These are phyloP conservation scores for Tinea trinotella DNA, from an alignment of 2,888 invertebrate genomes.

Conservation along the genomic window DNA sequence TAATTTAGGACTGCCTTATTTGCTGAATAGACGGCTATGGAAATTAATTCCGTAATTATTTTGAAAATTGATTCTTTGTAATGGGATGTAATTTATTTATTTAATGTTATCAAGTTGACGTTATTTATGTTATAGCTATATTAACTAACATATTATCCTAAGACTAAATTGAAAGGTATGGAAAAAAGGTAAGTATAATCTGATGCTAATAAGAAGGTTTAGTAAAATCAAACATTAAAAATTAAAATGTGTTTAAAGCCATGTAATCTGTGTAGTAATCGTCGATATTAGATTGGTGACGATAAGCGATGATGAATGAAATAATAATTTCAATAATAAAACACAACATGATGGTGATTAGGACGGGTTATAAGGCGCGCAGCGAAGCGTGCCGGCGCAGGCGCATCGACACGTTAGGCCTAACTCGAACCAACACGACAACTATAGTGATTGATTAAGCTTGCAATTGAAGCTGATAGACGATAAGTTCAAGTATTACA, in stretches of 20 bases:
- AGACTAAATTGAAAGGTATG: too few relatives aligned
- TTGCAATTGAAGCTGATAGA: conserved; percentile 43
- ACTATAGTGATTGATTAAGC: conserved; percentile 52
- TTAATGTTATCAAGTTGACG: too few relatives aligned
- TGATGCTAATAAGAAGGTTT: too few relatives aligned
- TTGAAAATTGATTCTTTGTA: neutral
- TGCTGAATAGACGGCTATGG: conserved; percentile 1
- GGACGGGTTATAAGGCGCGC: conserved; percentile 35
- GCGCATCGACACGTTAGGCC: conserved; percentile 50
- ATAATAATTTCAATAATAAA: conserved; percentile 59
- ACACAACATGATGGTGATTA: conserved; percentile 56
- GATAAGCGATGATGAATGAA: conserved; percentile 67
- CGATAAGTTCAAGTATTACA: conserved; percentile 25
- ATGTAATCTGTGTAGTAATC: conserved; percentile 65
- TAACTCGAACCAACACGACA: conserved; percentile 48
- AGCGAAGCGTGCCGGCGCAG: conserved; percentile 40
- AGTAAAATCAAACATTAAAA: neutral
- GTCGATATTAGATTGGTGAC: conserved; percentile 56
- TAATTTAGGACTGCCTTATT: conserved; percentile 13
- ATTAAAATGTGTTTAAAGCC: conserved; percentile 41
- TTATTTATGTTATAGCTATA: too few relatives aligned
- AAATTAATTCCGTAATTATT: conserved; percentile 20
- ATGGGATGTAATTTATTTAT: too few relatives aligned
- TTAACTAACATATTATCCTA: too few relatives aligned
- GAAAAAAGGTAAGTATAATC: too few relatives aligned